A percentile compares a stretch with the other conserved stretches of the same genome.
These are phyloP conservation scores for Cydia splendana DNA, from an alignment of 1,140 invertebrate genomes.

Conservation along the genomic window DNA sequence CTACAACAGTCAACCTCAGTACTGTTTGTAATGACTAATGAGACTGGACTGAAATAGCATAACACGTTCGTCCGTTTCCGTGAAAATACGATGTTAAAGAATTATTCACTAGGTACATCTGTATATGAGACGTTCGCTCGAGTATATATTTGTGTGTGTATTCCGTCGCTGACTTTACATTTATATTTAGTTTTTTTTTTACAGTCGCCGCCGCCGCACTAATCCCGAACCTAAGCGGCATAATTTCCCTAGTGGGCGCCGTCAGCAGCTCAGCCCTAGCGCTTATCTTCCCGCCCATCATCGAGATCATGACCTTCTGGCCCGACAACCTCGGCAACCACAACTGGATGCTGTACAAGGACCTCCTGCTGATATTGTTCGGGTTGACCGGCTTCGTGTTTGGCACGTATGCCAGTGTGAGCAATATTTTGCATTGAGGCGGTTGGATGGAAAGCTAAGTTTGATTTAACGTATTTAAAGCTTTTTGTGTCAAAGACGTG, in stretches of 20 bases:
- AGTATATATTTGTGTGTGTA: too few species aligned
- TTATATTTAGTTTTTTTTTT: slow-evolving; percentile 40
- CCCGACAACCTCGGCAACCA: slow-evolving; percentile 82
- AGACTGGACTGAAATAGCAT: too few species aligned
- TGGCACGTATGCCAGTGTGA: slow-evolving; percentile 89
- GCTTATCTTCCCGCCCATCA: slow-evolving; percentile 93
- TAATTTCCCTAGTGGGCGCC: slow-evolving; percentile 95
- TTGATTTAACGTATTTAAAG: too few species aligned
- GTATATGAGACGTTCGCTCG: too few species aligned
- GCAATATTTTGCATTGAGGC: slow-evolving; percentile 80
- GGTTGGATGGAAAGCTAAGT: neutral
- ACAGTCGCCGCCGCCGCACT: slow-evolving; percentile 90
- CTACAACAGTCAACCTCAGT: too few species aligned
- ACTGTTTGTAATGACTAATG: too few species aligned
- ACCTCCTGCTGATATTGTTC: slow-evolving; percentile 86
- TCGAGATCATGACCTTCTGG: slow-evolving; percentile 93
- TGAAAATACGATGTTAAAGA: too few species aligned
- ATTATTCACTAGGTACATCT: too few species aligned
- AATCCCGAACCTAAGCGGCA: slow-evolving; percentile 92
- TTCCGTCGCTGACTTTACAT: too few species aligned
- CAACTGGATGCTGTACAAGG: slow-evolving; percentile 85
- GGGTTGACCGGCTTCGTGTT: slow-evolving; percentile 88
- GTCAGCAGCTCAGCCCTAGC: slow-evolving; percentile 93
- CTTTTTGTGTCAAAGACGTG: neutral
- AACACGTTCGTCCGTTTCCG: too few species aligned